Conservation (phyloP, 2,888 invertebrate genomes). For the Acanthosepion esculentum region DNA sequence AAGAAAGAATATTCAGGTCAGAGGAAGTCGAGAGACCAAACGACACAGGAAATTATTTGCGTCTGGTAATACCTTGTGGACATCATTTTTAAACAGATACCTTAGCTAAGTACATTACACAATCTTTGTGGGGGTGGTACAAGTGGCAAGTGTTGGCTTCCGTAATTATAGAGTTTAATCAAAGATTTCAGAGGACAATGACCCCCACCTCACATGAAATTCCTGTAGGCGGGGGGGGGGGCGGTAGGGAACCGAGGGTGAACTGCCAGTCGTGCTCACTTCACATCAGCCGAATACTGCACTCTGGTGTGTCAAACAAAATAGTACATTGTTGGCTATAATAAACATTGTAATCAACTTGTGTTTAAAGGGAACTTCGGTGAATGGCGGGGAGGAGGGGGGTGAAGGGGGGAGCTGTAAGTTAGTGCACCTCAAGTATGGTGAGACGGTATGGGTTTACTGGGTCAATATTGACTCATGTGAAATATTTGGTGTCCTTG, state of each 20-base stretch:
- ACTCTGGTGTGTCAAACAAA: neutral
- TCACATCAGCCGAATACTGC: neutral
- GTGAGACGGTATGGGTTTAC: neutral
- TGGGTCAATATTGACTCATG: neutral
- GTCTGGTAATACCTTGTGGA: neutral
- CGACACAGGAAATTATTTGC: neutral
- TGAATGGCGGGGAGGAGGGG: too few species aligned
- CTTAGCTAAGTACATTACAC: neutral
- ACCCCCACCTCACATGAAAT: neutral
- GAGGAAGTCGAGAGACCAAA: too few species aligned
- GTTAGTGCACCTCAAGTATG: neutral
- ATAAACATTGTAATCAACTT: neutral
- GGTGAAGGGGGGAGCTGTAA: too few species aligned
- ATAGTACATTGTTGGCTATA: neutral
- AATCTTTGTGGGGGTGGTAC: neutral
- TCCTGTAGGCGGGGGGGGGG: neutral
- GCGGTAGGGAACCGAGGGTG: neutral
- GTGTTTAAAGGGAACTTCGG: neutral
- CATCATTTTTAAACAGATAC: neutral
- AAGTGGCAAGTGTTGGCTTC: constrained; percentile 7
- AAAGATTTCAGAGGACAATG: neutral
- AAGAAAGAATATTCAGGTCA: too few species aligned
- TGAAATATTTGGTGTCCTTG: neutral
- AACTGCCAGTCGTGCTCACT: neutral
- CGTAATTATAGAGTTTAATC: neutral